Evolutionary conservation across 2,888 invertebrate genomes (phyloP), one percentile per base, ranked within the genome.

Genomic region (Drosophila affinis): DNA sequence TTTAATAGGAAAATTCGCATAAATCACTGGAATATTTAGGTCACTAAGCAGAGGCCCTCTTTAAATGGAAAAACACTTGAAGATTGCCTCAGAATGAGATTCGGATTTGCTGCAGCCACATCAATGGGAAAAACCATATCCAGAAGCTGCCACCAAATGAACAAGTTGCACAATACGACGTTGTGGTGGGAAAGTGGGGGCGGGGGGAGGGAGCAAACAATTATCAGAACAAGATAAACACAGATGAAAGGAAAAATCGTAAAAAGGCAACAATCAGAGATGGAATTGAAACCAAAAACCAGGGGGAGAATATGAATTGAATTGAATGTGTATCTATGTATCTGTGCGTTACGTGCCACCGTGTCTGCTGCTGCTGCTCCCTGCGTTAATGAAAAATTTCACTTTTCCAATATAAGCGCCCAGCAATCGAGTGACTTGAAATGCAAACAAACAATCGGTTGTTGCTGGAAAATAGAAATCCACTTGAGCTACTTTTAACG

Each of bases 401-500:
- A 88, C 88, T 86, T 86, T 81, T 86, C 68, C 39, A 48, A 72
- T 62, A 49, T 56, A 59, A 34, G 27, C 39, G 39, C 39, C 39
- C 56, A 56, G 58, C 59, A 57, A 59, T 56, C 27, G 17, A 46
- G 17, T 21, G 62, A 73, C 60, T 69, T 76, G 54, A 71, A 83
- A 70, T 62, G 62, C 57, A 65, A 71, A 52, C 63, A 76, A 71
- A 52, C 64, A 55, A 52, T 54, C 62, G 70, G 47, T 51, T 63
- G 71, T 74, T 49, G 58, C 57, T 32, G 61, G 39, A 29, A 71
- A 68, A 71, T 65, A 75, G 77, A 81, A 77, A 82, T 77, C 81
- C 88, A 88, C 85, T 85, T 88, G 88, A 86, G 86, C 88, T 88
- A 88, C 88, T 86, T 86, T 83, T 78, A 81, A 76, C 77, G 68